Evolutionary conservation across 2,888 invertebrate genomes (phyloP).

Genomic region (Neoascia interrupta): DNA sequence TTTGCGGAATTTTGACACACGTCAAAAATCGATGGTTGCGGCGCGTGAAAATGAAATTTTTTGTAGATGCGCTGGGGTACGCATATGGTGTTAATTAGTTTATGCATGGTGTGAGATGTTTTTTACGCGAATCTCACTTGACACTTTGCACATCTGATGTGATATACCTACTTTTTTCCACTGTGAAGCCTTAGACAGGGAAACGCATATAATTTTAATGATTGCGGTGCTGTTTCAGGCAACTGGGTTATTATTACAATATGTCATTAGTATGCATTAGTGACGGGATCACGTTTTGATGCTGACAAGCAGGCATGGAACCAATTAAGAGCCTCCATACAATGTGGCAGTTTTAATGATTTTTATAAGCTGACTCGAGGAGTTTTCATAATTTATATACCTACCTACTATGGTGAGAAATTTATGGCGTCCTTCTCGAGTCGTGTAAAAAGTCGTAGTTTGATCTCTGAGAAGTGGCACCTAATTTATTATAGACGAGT

Average conservation of each 20-base stretch:
- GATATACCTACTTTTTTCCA: too few relatives aligned
- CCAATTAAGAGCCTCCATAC: slow-evolving; percentile 43
- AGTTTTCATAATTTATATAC: slow-evolving; percentile 22
- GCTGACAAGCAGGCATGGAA: slow-evolving; percentile 19
- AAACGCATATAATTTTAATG: slow-evolving; percentile 10
- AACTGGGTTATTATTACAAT: slow-evolving; percentile 38
- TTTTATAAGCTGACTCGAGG: slow-evolving; percentile 25
- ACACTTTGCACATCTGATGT: slow-evolving; percentile 34
- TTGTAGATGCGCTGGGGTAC: background rate
- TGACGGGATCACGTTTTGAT: slow-evolving; percentile 21
- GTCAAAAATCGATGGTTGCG: slow-evolving; percentile 37
- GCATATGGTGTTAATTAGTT: slow-evolving; percentile 61
- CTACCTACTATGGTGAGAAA: slow-evolving; percentile 6
- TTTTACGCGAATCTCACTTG: slow-evolving; percentile 47
- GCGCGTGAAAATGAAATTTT: slow-evolving; percentile 36
- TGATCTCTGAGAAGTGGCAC: background rate
- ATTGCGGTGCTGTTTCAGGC: slow-evolving; percentile 13
- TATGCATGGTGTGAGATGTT: slow-evolving; percentile 41
- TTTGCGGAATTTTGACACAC: slow-evolving; percentile 5
- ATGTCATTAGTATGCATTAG: slow-evolving; percentile 50
- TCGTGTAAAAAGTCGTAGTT: background rate
- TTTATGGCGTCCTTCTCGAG: slow-evolving; percentile 13
- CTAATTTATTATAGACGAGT: background rate
- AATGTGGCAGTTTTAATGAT: slow-evolving; percentile 51
- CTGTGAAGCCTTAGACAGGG: background rate